Percentiles rank a stretch among this genome's conserved stretches.
Conservation (phyloP, 2,888 invertebrate genomes). For the Cephus nigrinus region DNA sequence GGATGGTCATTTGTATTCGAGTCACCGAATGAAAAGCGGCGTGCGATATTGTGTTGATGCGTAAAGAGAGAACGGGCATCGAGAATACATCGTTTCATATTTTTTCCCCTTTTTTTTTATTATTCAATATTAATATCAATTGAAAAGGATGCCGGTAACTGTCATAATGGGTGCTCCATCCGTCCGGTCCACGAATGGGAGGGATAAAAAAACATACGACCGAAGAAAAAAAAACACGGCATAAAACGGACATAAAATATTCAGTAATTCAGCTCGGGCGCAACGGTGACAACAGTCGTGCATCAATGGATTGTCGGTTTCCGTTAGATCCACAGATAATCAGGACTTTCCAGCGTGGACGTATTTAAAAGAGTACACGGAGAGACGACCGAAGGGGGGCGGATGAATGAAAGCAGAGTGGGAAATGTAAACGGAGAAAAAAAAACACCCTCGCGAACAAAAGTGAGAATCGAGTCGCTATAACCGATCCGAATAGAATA, state of each 20-base stretch:
- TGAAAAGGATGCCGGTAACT: conserved; percentile 38
- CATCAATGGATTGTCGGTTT: conserved; percentile 57
- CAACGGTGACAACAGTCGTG: conserved; percentile 39
- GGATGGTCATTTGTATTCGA: too few relatives aligned
- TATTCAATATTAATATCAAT: conserved; percentile 42
- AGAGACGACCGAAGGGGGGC: conserved; percentile 3
- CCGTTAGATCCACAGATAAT: conserved; percentile 52
- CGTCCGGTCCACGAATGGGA: conserved; percentile 42
- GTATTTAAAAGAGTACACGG: conserved; percentile 20
- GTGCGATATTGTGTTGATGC: too few relatives aligned
- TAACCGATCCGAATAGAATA: not conserved
- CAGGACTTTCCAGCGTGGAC: conserved; percentile 25
- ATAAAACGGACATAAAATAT: conserved; percentile 37
- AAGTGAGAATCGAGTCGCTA: conserved; percentile 2
- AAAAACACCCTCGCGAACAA: too few relatives aligned
- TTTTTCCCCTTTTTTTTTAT: conserved; percentile 22
- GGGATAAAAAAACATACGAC: not conserved
- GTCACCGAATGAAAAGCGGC: too few relatives aligned
- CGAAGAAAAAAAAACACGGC: conserved; percentile 5
- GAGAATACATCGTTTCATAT: too few relatives aligned
- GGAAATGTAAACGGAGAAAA: not conserved
- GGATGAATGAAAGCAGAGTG: conserved; percentile 10
- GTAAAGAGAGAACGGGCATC: too few relatives aligned
- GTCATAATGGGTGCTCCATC: conserved; percentile 41
- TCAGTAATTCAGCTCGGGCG: conserved; percentile 36